Conservation (phyloP, 2,113 vertebrate species). For the Caretta caretta region DNA sequence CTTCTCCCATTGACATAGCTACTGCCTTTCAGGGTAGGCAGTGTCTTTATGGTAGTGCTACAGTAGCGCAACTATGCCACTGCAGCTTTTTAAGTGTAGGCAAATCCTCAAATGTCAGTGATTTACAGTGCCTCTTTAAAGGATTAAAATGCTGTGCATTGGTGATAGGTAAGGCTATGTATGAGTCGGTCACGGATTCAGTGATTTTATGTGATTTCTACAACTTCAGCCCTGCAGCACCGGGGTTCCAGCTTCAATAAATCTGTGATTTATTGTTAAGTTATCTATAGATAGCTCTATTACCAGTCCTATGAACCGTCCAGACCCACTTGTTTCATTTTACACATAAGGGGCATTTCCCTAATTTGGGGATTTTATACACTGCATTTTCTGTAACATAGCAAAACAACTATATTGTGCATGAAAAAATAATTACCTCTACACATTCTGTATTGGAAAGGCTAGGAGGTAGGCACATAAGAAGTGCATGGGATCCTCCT, state of each 20-base stretch:
- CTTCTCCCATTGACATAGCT: too few species aligned
- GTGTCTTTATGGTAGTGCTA: too few species aligned
- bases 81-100: too few species aligned
- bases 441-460: background rate
- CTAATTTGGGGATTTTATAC: background rate
- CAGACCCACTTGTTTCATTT: background rate
- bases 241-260: too few species aligned
- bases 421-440: background rate
- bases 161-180: too few species aligned
- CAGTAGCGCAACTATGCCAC: too few species aligned
- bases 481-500: too few species aligned
- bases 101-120: background rate
- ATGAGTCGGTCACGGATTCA: too few species aligned
- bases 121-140: accelerated
- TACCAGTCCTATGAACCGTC: background rate
- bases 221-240: too few species aligned
- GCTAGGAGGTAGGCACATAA: background rate
- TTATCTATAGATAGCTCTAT: background rate
- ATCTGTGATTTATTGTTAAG: too few species aligned
- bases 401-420: background rate
- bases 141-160: background rate
- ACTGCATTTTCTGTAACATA: background rate
- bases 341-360: background rate
- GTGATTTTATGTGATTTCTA: too few species aligned
- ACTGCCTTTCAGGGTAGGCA: too few species aligned